Conservation (phyloP, 2,888 invertebrate species). For the Adelphocoris suturalis region DNA sequence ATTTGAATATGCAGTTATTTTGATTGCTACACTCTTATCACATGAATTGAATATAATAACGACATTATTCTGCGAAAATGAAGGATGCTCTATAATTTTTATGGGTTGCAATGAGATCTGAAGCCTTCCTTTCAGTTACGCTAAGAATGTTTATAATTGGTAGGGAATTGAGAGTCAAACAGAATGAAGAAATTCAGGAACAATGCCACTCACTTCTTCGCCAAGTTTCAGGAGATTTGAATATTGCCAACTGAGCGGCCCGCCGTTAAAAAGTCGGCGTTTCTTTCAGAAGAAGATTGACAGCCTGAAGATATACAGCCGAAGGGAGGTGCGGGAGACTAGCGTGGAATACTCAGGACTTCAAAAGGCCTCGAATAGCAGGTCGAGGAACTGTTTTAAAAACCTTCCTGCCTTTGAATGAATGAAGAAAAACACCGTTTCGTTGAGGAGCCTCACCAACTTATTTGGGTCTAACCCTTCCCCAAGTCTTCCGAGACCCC, state of each 20-base stretch:
- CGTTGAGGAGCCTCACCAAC: constrained; percentile 33
- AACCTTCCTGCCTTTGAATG: constrained; percentile 44
- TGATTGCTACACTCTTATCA: no score
- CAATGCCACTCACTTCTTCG: not conserved
- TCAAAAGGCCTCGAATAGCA: constrained; percentile 52
- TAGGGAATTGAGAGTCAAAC: no score
- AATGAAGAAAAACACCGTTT: constrained; percentile 60
- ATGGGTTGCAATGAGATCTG: no score
- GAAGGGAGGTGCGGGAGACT: constrained; percentile 19
- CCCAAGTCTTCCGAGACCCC: not conserved
- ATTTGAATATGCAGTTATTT: no score
- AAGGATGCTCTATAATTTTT: no score
- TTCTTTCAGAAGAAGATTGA: constrained; percentile 56
- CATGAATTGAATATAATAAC: no score
- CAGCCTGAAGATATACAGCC: constrained; percentile 53
- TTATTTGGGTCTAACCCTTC: constrained; percentile 53
- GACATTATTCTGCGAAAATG: no score
- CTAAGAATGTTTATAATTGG: no score
- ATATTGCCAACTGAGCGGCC: constrained; percentile 22
- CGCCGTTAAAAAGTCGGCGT: constrained; percentile 40
- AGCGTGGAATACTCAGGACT: constrained; percentile 16
- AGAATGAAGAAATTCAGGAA: constrained; percentile 12
- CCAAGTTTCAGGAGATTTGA: not conserved
- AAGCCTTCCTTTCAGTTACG: no score
- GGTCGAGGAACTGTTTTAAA: constrained; percentile 46